Percentiles rank a stretch among this genome's conserved stretches.
Evolutionary conservation across 2,113 vertebrate species (phyloP).

Genomic region (Uropsilus gracilis): DNA sequence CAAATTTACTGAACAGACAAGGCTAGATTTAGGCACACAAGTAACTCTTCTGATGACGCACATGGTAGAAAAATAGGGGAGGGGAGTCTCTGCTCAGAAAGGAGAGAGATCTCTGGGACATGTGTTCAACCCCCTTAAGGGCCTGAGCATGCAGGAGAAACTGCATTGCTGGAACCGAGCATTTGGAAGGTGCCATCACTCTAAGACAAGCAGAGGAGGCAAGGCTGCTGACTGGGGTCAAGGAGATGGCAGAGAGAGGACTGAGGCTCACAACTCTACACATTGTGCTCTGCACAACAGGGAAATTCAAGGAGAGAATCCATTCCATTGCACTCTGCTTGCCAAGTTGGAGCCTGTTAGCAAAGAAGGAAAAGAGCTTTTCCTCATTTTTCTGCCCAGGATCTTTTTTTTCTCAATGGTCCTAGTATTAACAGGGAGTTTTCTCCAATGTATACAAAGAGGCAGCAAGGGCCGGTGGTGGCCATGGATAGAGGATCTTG

Average conservation of each 20-base stretch:
- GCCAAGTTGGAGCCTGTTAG: not conserved
- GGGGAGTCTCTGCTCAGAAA: not conserved
- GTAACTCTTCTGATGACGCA: not conserved
- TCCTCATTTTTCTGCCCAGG: not conserved
- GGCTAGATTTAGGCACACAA: not conserved
- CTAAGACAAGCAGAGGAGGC: not conserved
- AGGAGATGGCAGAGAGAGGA: not conserved
- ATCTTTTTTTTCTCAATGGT: not conserved
- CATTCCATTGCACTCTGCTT: not conserved
- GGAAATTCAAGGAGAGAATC: not conserved
- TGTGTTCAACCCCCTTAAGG: not conserved
- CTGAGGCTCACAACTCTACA: not conserved
- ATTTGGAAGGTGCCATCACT: not conserved
- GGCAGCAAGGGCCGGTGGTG: not conserved
- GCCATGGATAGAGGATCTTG: not conserved
- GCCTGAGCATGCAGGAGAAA: not conserved
- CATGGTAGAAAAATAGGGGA: not conserved
- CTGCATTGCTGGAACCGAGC: not conserved
- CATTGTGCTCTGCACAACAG: not conserved
- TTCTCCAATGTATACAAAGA: constrained; percentile 6
- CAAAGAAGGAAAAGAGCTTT: not conserved
- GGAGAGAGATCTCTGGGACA: not conserved
- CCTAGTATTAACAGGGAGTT: not conserved
- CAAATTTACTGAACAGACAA: constrained; percentile 10
- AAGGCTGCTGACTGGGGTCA: not conserved